Evolutionary conservation across 2,888 invertebrate species (phyloP), one percentile per base, ranked within the genome.

Genomic region (Baronia brevicornis): DNA sequence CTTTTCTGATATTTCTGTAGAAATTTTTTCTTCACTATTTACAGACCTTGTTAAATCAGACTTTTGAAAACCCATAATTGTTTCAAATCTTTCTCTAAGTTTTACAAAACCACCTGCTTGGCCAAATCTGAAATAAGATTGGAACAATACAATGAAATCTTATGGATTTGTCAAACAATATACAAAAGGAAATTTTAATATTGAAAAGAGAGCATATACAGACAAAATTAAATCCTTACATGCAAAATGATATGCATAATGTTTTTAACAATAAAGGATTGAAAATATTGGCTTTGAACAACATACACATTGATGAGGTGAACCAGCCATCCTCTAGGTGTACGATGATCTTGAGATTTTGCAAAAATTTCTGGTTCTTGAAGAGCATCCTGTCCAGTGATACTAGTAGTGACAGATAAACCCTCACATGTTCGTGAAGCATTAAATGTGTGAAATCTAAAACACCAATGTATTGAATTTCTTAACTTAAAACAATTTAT

Each of bases 271-370:
- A n/a, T 8, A 22, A 8, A 7, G 13, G 11, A 36, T 10, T 15
- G 27, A 22, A 28, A 17, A 18, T 19, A 24, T 30, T 7, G 38
- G 22, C 8, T 15, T 34, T 14, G 4, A n/a, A 20, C 8, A 6
- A 68, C 70, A 61, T 71, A 89, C 87, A 88, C 88, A 87, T 98
- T 98, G 41, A 98, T 93, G 44, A 98, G 88, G 86, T 98, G 97
- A 39, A 97, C 96, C 45, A 98, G 89, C 97, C 97, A 98, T 36
- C 97, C 97, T 47, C 95, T 89, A 6, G 95, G 94, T 51, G 90
- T 91, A 58, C 97, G 89, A 32, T 91, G 89, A 75, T 97, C 97
- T 38, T 74, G 75, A 33, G 94, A 91, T 52, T 89, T 85, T 15
- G 95, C 94, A 58, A 86, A 91, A 39, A 89, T 70, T 54, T 84